Conservation (phyloP, 2,113 vertebrate genomes). For the Arothron firmamentum region DNA sequence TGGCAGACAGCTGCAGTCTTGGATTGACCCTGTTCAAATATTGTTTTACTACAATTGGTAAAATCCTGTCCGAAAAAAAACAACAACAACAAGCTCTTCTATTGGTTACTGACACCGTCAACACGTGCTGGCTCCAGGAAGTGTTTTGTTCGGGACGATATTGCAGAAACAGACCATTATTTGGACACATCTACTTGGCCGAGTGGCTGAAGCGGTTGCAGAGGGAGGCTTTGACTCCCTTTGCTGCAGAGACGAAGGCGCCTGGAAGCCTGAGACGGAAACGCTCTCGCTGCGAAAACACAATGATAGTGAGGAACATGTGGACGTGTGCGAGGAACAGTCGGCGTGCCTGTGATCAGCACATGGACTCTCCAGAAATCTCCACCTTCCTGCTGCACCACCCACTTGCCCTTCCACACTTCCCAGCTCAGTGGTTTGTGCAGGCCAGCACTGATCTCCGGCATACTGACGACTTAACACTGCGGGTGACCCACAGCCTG, state of each 20-base stretch:
- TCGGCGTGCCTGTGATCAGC: slow-evolving; percentile 38
- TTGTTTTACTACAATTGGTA: too few species aligned
- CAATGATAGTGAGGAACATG: slow-evolving; percentile 10
- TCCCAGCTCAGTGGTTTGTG: slow-evolving; percentile 48
- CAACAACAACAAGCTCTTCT: too few species aligned
- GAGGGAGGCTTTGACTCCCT: slow-evolving; percentile 39
- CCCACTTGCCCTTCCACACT: slow-evolving; percentile 22
- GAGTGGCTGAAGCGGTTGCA: slow-evolving; percentile 40
- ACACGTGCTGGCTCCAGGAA: too few species aligned
- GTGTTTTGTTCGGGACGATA: too few species aligned
- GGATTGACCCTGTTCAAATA: too few species aligned
- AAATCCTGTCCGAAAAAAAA: too few species aligned
- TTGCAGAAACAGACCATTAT: too few species aligned
- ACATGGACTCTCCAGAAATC: slow-evolving; percentile 53
- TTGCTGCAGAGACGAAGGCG: slow-evolving; percentile 48
- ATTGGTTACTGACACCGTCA: too few species aligned
- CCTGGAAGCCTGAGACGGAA: slow-evolving; percentile 25
- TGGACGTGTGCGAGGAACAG: slow-evolving; percentile 25
- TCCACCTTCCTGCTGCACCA: slow-evolving; percentile 14
- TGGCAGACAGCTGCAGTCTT: too few species aligned
- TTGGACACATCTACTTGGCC: too few species aligned
- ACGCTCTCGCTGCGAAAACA: slow-evolving; percentile 38
- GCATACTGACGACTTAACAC: slow-evolving; percentile 69
- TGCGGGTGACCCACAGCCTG: slow-evolving; percentile 41
- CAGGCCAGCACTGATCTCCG: slow-evolving; percentile 56